phyloP scores from a whole-genome alignment of 1,140 invertebrate species.

The Lepidurus packardi region DNA sequence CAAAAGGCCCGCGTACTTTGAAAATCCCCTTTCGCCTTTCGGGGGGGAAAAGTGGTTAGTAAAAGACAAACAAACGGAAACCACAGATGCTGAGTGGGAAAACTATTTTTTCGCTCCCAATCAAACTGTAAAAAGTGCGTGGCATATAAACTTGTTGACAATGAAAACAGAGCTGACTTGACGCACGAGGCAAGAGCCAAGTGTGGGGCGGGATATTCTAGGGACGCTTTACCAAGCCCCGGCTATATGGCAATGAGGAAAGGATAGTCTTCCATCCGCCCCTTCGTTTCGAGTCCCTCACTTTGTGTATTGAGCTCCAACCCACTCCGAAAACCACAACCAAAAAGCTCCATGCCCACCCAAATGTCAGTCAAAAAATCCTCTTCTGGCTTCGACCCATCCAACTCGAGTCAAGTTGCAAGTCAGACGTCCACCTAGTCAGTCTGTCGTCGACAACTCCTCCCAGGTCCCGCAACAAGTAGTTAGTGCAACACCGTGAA shows the following conservation, averaged over 20 bases:
- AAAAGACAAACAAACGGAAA: neutral
- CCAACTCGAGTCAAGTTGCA: conserved; percentile 17
- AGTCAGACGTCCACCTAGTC: conserved; percentile 10
- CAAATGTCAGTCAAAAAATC: conserved; percentile 10
- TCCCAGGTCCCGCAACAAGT: neutral
- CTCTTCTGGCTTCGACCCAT: conserved; percentile 2
- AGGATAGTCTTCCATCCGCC: conserved; percentile 20
- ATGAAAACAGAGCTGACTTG: conserved; percentile 4
- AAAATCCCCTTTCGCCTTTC: neutral
- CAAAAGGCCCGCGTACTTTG: neutral
- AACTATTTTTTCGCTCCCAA: neutral
- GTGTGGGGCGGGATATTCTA: neutral
- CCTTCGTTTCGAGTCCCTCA: neutral
- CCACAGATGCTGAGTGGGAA: neutral
- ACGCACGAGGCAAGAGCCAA: neutral
- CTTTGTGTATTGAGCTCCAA: neutral
- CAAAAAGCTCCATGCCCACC: neutral
- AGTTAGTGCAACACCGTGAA: neutral
- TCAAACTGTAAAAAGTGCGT: neutral
- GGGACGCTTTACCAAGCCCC: neutral
- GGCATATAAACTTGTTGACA: conserved; percentile 5
- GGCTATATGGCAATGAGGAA: neutral
- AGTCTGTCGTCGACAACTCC: neutral
- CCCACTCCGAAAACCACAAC: neutral
- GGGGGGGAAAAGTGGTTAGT: neutral